Base-by-base conservation (phyloP, 2,797 vertebrate species). In the Crax fasciolata region DNA sequence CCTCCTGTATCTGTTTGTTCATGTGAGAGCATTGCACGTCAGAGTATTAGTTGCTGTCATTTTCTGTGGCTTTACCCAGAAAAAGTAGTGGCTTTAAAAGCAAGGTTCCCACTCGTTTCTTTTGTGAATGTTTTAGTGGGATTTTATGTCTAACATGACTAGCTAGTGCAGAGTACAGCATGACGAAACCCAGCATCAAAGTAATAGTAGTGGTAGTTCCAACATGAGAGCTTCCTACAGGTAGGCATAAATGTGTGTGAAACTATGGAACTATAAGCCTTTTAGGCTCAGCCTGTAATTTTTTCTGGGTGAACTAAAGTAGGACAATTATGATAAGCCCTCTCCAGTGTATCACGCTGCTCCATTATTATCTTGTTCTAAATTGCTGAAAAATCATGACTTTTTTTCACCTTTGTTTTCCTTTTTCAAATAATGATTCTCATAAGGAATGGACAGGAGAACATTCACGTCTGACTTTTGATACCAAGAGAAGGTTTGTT, bases 381-480 rank as follows among this genome's bases (percentile, higher is more conserved):
- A 88, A 94, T 57, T 67, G 78, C 71, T 89, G 75, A 61, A 84
- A 89, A 92, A 51, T 80, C 75, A 27, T 83, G 71, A 83, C 61
- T 28, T 62, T 85, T 87, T 71, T 77, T 81, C 61, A 70, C 70
- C 17, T 61, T 75, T 6, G 0, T 48, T 90, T 35, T 84, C 52
- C 63, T 89, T 94, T 35, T 5, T 70, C 38, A 74, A 59, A 7
- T 90, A 57, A 72, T 38, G 46, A 85, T 92, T 89, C 44, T 74
- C 68, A 46, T 1, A 65, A 84, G 77, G 62, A 73, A 51, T 59
- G 66, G 67, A 27, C 38, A 83, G 72, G 55, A 65, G 54, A 78
- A 28, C 15, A 24, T 73, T 79, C 48, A 21, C 10, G 48, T 67
- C 46, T 48, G 41, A 82, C 32, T 81, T 82, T 70, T 61, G 16